phyloP scores from a whole-genome alignment of 2,888 invertebrate genomes.

The Aleiodes testaceus region DNA sequence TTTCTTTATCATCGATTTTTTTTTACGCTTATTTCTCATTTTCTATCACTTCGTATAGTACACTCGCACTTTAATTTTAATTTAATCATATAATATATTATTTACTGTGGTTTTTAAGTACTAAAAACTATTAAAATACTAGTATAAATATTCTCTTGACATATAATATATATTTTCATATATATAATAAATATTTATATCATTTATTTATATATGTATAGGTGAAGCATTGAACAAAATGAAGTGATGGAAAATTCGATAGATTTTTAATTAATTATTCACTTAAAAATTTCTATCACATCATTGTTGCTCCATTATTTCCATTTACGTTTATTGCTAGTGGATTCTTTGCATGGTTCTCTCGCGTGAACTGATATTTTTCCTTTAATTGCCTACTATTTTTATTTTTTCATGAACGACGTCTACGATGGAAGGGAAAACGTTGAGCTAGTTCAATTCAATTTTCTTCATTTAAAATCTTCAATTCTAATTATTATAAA shows the following conservation, averaged over 20 bases:
- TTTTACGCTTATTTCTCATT: constrained; percentile 41
- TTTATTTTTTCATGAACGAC: constrained; percentile 11
- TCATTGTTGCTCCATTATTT: constrained; percentile 45
- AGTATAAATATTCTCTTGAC: constrained; percentile 71
- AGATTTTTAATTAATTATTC: constrained; percentile 10
- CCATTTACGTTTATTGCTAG: constrained; percentile 67
- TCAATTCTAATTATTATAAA: constrained; percentile 11
- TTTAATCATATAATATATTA: constrained; percentile 46
- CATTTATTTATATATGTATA: constrained; percentile 53
- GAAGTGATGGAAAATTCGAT: constrained; percentile 55
- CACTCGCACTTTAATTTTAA: constrained; percentile 42
- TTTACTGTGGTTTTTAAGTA: constrained; percentile 58
- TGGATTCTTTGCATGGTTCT: constrained; percentile 69
- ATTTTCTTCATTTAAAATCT: not conserved
- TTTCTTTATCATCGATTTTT: constrained; percentile 38
- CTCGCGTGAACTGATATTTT: constrained; percentile 57
- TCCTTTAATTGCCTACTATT: constrained; percentile 18
- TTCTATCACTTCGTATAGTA: constrained; percentile 52
- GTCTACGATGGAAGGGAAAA: constrained; percentile 36
- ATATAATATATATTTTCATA: constrained; percentile 61
- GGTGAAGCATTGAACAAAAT: constrained; percentile 59
- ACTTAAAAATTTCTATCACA: constrained; percentile 54
- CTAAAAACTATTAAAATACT: constrained; percentile 72
- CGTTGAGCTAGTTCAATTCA: constrained; percentile 32
- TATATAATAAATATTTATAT: constrained; percentile 52